Evolutionary conservation across 2,888 invertebrate genomes (phyloP), one percentile per base, ranked within the genome.

Genomic region (Hipparchia sbordonii): DNA sequence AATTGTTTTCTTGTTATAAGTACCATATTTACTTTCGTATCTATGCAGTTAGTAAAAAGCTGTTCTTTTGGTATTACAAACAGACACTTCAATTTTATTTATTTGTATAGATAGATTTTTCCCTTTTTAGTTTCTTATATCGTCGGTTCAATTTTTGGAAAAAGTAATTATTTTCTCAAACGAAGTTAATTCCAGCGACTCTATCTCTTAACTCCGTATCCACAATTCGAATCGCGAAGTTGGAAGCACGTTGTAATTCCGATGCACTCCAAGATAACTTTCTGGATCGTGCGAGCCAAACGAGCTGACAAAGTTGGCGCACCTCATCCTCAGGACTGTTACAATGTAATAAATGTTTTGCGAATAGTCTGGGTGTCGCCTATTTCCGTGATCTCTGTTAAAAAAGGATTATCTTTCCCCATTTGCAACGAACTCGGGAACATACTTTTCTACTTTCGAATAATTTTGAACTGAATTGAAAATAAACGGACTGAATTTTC

Each of bases 241-340:
- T 89, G 81, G 83, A 80, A 85, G 86, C 83, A 88, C 87, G 88
- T 87, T 88, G 90, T 89, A 91, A 89, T 90, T 87, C 85, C 88
- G 85, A 90, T 91, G 91, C 90, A 90, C 90, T 91, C 82, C 81
- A 81, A 87, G 89, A 90, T 90, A 91, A 90, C 89, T 92, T 88
- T 85, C 83, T 79, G 81, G 88, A 87, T 89, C 85, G 88, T 83
- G 85, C 79, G 83, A 81, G 84, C 87, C 85, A 87, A 90, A 89
- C 88, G 89, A 90, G 85, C 89, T 89, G 89, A 89, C 89, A 86
- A 90, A 90, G 87, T 92, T 89, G 82, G 80, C 81, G 79, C 75
- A 80, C 79, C 79, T 78, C 77, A 81, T 81, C 80, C 77, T 79
- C 77, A 69, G 70, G 68, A 79, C 75, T 77, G 80, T 76, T 79